phyloP scores from a whole-genome alignment of 2,797 vertebrate species.

The Cyclopterus lumpus region DNA sequence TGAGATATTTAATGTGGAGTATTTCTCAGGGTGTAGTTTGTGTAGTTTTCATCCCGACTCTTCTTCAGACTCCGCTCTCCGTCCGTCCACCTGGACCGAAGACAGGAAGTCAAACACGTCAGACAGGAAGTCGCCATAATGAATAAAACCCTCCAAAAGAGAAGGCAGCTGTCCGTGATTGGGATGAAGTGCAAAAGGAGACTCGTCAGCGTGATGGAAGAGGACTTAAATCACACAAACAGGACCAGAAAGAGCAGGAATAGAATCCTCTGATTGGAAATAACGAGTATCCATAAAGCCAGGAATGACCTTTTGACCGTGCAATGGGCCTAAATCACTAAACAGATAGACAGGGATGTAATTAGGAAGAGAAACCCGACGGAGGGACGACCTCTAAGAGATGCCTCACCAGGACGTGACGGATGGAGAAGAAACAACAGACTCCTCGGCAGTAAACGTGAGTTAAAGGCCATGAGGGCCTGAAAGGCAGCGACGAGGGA shows the following conservation, averaged over 20 bases:
- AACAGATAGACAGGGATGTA: neutral
- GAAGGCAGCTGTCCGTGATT: too few relatives aligned
- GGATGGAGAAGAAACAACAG: neutral
- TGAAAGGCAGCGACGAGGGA: neutral
- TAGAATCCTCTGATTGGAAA: neutral
- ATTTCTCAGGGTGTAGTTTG: too few relatives aligned
- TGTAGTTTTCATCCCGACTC: too few relatives aligned
- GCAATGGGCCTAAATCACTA: neutral
- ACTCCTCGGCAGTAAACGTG: conserved; percentile 14
- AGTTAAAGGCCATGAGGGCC: conserved; percentile 20
- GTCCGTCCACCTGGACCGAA: neutral
- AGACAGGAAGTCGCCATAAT: neutral
- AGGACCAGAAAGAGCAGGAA: neutral
- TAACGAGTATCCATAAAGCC: neutral
- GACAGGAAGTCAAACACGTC: neutral
- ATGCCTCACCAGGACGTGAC: neutral
- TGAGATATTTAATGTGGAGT: too few relatives aligned
- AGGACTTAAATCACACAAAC: neutral
- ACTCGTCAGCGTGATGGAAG: too few relatives aligned
- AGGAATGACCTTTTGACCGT: conserved; percentile 2
- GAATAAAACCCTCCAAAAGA: neutral
- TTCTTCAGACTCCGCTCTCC: conserved; percentile 20
- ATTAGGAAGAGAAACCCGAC: neutral
- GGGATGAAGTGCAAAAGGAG: too few relatives aligned
- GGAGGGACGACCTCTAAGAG: neutral